A percentile compares a stretch with the other conserved stretches of the same genome.
These are phyloP conservation scores for Microtus pennsylvanicus DNA, from an alignment of 2,113 vertebrate genomes.

Conservation along the genomic window DNA sequence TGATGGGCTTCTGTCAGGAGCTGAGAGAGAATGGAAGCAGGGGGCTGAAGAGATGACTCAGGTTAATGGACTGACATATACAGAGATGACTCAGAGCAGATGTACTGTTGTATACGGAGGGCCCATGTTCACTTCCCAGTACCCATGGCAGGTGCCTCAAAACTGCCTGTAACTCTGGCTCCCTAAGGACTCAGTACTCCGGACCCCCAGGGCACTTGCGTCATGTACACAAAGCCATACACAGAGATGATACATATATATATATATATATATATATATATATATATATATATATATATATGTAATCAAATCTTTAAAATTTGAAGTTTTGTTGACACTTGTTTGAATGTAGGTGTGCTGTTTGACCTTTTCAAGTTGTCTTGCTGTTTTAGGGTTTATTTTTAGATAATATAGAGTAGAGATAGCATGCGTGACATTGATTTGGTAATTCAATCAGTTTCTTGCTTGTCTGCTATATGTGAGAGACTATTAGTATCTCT, in stretches of 20 bases:
- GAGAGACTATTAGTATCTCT: not conserved
- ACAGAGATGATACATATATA: not conserved
- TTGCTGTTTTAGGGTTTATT: not conserved
- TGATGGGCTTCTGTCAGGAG: not conserved
- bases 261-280: not conserved
- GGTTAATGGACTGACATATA: too few species aligned
- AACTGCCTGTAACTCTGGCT: not conserved
- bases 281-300: too few species aligned
- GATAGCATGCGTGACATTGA: not conserved
- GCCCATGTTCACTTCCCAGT: not conserved
- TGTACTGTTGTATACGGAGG: not conserved
- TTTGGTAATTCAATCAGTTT: not conserved
- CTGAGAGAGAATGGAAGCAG: not conserved
- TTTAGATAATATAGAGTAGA: not conserved
- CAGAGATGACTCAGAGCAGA: not conserved
- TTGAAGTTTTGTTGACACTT: not conserved
- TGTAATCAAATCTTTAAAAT: not conserved
- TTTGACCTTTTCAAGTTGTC: not conserved
- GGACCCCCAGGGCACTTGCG: not conserved
- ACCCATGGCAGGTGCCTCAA: not conserved
- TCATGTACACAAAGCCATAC: not conserved
- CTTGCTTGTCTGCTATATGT: not conserved
- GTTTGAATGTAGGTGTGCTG: not conserved
- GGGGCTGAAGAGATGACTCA: not conserved
- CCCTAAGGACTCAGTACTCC: not conserved